These are phyloP conservation scores for Cyprinodon tularosa DNA, from an alignment of 2,113 vertebrate species.

Conservation along the genomic window DNA sequence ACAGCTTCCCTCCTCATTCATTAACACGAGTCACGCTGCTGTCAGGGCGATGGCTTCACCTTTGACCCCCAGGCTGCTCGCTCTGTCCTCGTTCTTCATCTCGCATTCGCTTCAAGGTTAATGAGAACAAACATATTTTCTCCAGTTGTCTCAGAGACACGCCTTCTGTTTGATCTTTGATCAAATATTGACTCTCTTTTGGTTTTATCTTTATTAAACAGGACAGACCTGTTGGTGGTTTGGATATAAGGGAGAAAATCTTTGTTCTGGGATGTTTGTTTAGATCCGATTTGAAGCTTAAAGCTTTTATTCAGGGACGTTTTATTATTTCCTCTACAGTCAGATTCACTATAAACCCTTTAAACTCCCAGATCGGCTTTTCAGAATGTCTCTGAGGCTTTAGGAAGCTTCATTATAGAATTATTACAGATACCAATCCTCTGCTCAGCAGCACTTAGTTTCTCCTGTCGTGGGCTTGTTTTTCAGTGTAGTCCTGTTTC, in stretches of 20 bases:
- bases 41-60: background rate
- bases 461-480: background rate
- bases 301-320: too few species aligned
- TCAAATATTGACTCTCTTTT: background rate
- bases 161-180: background rate
- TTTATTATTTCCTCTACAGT: too few species aligned
- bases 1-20: background rate
- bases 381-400: too few species aligned
- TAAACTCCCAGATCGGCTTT: too few species aligned
- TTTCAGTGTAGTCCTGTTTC: too few species aligned
- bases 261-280: background rate
- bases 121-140: too few species aligned
- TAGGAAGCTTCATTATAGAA: too few species aligned
- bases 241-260: background rate
- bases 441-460: background rate
- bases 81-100: too few species aligned
- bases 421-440: background rate
- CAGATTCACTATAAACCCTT: too few species aligned
- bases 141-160: too few species aligned
- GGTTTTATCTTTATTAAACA: too few species aligned
- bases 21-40: too few species aligned
- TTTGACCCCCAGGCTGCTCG: background rate
- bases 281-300: background rate
- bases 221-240: background rate
- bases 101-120: background rate